These are phyloP conservation scores for Panurus biarmicus DNA, from an alignment of 2,113 vertebrate species.

Conservation along the genomic window DNA sequence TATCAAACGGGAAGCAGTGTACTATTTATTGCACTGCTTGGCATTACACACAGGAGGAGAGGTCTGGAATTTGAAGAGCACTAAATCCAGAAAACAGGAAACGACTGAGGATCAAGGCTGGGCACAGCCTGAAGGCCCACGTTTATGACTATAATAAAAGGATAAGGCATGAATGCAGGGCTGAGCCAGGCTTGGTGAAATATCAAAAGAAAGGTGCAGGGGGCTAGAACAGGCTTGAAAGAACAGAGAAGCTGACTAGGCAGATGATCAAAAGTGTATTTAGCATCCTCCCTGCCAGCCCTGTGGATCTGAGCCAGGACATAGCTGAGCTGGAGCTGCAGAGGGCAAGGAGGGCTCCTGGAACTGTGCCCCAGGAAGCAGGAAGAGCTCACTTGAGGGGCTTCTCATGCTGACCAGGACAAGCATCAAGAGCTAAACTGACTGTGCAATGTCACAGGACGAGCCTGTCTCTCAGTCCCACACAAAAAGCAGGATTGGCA, in stretches of 20 bases:
- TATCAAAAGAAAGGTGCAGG: constrained; percentile 39
- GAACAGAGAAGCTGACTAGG: constrained; percentile 13
- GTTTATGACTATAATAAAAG: constrained; percentile 41
- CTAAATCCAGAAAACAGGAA: constrained; percentile 45
- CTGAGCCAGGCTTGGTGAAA: constrained; percentile 32
- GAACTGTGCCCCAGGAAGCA: not conserved
- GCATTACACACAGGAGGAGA: not conserved
- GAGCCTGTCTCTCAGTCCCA: not conserved
- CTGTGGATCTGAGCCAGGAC: not conserved
- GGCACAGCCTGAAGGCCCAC: not conserved
- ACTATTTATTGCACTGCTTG: constrained; percentile 5
- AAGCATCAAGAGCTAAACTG: accelerated
- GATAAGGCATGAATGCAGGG: constrained; percentile 19
- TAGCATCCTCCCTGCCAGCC: constrained; percentile 11
- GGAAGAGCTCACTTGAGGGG: not conserved
- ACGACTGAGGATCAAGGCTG: constrained; percentile 37
- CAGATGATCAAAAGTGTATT: constrained; percentile 27
- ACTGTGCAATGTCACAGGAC: not conserved
- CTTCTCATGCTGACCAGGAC: not conserved
- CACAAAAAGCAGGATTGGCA: not conserved
- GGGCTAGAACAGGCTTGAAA: constrained; percentile 48
- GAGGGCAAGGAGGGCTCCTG: not conserved
- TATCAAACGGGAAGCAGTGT: not conserved
- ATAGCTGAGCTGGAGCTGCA: not conserved
- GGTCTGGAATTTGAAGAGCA: constrained; percentile 28